phyloP scores from a whole-genome alignment of 2,888 invertebrate species.

The Tetranychus truncatus region DNA sequence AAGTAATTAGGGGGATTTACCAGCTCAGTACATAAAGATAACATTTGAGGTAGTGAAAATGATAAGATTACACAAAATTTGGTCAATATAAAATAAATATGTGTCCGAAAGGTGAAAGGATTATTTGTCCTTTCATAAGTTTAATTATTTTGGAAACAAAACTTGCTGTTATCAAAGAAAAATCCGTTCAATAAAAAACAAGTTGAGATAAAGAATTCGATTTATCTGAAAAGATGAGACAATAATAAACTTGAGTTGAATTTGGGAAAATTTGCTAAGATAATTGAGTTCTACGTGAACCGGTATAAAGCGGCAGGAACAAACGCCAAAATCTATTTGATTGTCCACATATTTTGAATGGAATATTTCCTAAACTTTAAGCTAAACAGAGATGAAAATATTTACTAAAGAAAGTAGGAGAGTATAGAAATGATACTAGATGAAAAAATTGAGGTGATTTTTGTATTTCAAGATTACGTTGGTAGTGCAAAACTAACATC shows the following conservation, averaged over 20 bases:
- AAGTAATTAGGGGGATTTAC: constrained; percentile 2
- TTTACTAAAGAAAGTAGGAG: neutral
- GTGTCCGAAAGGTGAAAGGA: neutral
- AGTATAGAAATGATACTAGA: neutral
- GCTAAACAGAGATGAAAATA: neutral
- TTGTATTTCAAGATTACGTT: neutral
- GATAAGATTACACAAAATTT: neutral
- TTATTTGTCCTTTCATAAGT: too few relatives aligned
- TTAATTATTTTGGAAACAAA: too few relatives aligned
- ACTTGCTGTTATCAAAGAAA: neutral
- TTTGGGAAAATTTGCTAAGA: neutral
- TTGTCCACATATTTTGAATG: neutral
- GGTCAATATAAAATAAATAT: neutral
- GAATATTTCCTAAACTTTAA: neutral
- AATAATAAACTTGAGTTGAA: neutral
- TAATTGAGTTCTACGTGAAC: neutral
- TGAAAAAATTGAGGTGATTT: neutral
- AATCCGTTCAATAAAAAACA: neutral
- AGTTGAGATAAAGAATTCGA: neutral
- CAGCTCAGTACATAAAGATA: neutral
- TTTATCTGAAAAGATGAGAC: neutral
- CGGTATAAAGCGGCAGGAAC: neutral
- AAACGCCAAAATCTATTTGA: neutral
- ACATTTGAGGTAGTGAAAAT: neutral
- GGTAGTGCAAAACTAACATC: neutral